phyloP scores from a whole-genome alignment of 2,113 vertebrate species.

The Psilopsiagon aymara region DNA sequence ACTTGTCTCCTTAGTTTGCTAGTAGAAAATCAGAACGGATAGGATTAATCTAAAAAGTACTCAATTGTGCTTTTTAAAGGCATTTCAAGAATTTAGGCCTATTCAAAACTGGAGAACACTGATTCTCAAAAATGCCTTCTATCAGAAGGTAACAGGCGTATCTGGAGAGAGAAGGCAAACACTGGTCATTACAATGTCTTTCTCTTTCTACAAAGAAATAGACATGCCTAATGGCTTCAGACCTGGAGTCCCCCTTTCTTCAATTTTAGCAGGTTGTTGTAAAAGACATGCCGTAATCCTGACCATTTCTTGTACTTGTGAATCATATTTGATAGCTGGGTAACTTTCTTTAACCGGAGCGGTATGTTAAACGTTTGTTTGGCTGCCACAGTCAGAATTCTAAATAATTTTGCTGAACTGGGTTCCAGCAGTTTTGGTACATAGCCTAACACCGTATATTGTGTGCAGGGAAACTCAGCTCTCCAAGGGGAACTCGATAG shows the following conservation, averaged over 20 bases:
- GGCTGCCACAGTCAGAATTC: constrained; percentile 33
- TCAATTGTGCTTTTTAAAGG: background rate
- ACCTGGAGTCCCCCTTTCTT: background rate
- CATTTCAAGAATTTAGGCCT: constrained; percentile 7
- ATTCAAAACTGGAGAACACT: background rate
- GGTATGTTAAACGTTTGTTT: constrained; percentile 44
- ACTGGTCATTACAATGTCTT: constrained; percentile 3
- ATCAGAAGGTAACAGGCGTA: background rate
- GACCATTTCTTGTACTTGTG: constrained; percentile 73
- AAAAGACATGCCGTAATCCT: constrained; percentile 56
- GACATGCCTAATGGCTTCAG: background rate
- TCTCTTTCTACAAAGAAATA: constrained; percentile 38
- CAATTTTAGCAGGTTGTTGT: constrained; percentile 24
- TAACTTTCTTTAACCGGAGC: constrained; percentile 64
- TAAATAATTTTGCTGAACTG: constrained; percentile 60
- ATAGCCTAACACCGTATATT: constrained; percentile 50
- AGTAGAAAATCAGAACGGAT: background rate
- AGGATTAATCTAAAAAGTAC: background rate
- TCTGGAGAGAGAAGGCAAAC: background rate
- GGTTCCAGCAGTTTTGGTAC: constrained; percentile 55
- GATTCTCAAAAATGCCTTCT: background rate
- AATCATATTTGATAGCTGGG: constrained; percentile 50
- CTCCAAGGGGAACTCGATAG: constrained; percentile 35
- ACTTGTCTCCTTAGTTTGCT: background rate
- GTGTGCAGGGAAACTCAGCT: constrained; percentile 27